Base-by-base conservation (phyloP, 2,797 vertebrate genomes). In the Ctenopoma multispine region DNA sequence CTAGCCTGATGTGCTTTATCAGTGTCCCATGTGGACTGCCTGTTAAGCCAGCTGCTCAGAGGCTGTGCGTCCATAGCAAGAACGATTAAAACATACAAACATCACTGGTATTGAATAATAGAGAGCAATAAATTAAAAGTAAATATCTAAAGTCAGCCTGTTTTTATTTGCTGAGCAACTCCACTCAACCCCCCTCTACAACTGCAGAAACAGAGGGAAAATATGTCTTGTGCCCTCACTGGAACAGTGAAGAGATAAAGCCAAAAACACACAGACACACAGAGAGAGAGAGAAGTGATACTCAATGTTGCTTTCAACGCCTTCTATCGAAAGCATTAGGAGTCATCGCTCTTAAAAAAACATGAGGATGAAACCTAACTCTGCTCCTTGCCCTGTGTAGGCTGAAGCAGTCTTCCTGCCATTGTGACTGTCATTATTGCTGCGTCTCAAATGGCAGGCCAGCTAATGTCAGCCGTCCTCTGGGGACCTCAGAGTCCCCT, bases 351-450 rank as follows among this genome's bases (percentile, higher is more conserved):
- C 86, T 85, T 86, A 90, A 87, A 90, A 91, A 89, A 90, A 92
- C 90, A 90, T 71, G 65, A 75, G 80, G 87, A 85, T 89, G 93
- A 92, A 94, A 94, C 89, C 89, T n/a, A 82, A 94, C 89, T 79
- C 92, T 77, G 89, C 87, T 89, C 80, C 85, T 89, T 84, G 88
- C 86, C 91, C 93, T 56, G 77, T 18, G 69, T 82, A 77, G 85
- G 81, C 86, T 67, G 74, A 67, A 84, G 89, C 89, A 13, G 85
- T 83, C 91, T 92, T 93, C 91, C 90, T 92, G 90, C 92, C 90
- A 93, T 93, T 92, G 91, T 93, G 90, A 86, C 88, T 43, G 88
- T 88, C 89, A 91, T 92, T 92, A 93, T 61, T 83, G 84, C 81
- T 18, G 12, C 62, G 84, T 90, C 90, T 93, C 91, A 88, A 88